phyloP scores from a whole-genome alignment of 2,113 vertebrate genomes.

The Gobius niger region DNA sequence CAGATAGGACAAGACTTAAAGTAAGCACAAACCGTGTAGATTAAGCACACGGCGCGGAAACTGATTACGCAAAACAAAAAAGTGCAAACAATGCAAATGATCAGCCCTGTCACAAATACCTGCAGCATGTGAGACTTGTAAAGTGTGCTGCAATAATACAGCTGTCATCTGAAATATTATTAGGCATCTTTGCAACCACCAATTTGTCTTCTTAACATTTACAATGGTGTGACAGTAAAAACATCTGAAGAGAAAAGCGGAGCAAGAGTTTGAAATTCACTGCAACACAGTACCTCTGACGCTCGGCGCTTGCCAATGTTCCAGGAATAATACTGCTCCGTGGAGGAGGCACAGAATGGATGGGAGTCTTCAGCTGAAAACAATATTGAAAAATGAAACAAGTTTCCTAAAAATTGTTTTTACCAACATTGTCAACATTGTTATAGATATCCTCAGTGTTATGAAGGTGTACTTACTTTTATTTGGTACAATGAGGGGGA shows the following conservation, averaged over 20 bases:
- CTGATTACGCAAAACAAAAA: constrained; percentile 31
- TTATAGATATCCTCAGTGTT: not conserved
- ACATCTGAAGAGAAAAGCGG: not conserved
- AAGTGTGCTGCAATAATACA: not conserved
- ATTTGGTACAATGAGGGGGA: constrained; percentile 88
- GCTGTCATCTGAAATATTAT: constrained; percentile 16
- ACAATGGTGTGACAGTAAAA: not conserved
- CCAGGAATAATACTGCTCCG: constrained; percentile 95
- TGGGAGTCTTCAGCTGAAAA: constrained; percentile 84
- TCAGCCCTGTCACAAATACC: constrained; percentile 4
- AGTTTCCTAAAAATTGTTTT: not conserved
- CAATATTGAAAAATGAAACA: constrained; percentile 16
- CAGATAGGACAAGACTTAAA: constrained; percentile 34
- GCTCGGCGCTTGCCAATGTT: constrained; percentile 97
- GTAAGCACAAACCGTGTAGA: constrained; percentile 55
- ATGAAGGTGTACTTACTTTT: constrained; percentile 82
- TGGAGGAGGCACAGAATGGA: constrained; percentile 89
- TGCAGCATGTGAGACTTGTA: constrained; percentile 5
- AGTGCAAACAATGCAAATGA: constrained; percentile 38
- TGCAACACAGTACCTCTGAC: constrained; percentile 83
- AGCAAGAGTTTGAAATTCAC: not conserved
- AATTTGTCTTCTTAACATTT: not conserved
- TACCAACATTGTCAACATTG: not conserved
- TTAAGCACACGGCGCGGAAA: constrained; percentile 27
- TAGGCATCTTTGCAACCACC: not conserved